Evolutionary conservation across 2,797 vertebrate species (phyloP), one percentile per base, ranked within the genome.

Genomic region (Lepilemur septentrionalis): DNA sequence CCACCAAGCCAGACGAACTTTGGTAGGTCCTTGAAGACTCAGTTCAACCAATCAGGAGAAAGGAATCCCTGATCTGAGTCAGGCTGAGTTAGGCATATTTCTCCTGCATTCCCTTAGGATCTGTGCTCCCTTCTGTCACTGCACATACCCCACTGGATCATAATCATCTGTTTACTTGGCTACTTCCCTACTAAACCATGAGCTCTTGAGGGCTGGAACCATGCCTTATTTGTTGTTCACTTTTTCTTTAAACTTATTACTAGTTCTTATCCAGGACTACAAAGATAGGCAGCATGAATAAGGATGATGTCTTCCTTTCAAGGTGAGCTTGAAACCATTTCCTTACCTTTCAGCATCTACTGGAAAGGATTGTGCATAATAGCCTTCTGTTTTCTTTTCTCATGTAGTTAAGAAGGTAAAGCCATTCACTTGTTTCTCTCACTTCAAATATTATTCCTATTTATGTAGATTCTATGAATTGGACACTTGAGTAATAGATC

Each of bases 291-390:
- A 75, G 48, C 1, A 48, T 61, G 72, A 94, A 73, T 73, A 65
- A 35, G 38, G 92, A 95, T 88, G 38, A 13, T 78, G 67, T 63
- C 35, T 96, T 90, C 84, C 48, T 95, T 96, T 95, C 43, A 96
- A 91, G 72, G 52, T 95, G 89, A 93, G n/a, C 48, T 96, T 79
- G 85, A 97, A 93, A 82, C 7, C 57, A 78, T 87, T 55, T 96
- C 76, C 43, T 94, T 87, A 73, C 4, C 25, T 85, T 93, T 95
- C 78, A 89, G 50, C 28, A 93, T 85, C 76, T 75, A 30, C 59
- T 87, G 87, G 70, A 93, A 89, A 93, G 41, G 63, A 76, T 48
- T 93, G 75, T 86, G 48, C 63, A 76, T 67, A 93, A 94, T 69
- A 90, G 52, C n/a, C 50, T 94, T 72, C 48, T 94, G 30, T 57